Conservation (phyloP, 2,888 invertebrate species). For the Netelia melanura region DNA sequence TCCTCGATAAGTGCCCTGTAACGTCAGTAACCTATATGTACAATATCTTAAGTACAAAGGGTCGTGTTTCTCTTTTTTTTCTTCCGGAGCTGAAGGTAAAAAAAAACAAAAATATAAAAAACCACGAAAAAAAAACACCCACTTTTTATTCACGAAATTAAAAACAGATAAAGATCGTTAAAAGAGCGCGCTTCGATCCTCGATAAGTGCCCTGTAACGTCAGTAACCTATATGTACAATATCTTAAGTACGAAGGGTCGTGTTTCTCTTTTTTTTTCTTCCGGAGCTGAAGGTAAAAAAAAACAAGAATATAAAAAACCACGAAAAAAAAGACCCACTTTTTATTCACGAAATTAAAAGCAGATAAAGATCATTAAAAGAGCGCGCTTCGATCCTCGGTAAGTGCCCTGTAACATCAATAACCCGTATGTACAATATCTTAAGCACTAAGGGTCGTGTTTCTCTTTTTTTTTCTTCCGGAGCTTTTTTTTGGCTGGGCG, state of each 20-base stretch:
- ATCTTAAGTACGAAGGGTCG: conserved; percentile 57
- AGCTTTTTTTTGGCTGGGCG: not conserved
- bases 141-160: not conserved
- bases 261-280: not conserved
- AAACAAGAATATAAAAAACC: not conserved
- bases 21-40: conserved; percentile 43
- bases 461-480: conserved; percentile 10
- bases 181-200: conserved; percentile 54
- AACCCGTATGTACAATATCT: conserved; percentile 54
- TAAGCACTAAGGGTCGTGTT: conserved; percentile 53
- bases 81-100: no score
- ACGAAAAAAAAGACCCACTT: not conserved
- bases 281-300: not conserved
- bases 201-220: conserved; percentile 2
- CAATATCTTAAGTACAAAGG: conserved; percentile 59
- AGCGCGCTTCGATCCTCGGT: conserved; percentile 53
- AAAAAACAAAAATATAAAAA: not conserved
- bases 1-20: conserved; percentile 25
- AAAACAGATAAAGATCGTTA: not conserved
- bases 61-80: not conserved
- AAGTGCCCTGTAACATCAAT: conserved; percentile 12
- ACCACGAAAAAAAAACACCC: not conserved
- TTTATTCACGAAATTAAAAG: not conserved
- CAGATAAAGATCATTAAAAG: not conserved
- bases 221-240: conserved; percentile 48